Evolutionary conservation across 2,113 vertebrate species (phyloP), one percentile per base, ranked within the genome.

Genomic region (Chloebia gouldiae): DNA sequence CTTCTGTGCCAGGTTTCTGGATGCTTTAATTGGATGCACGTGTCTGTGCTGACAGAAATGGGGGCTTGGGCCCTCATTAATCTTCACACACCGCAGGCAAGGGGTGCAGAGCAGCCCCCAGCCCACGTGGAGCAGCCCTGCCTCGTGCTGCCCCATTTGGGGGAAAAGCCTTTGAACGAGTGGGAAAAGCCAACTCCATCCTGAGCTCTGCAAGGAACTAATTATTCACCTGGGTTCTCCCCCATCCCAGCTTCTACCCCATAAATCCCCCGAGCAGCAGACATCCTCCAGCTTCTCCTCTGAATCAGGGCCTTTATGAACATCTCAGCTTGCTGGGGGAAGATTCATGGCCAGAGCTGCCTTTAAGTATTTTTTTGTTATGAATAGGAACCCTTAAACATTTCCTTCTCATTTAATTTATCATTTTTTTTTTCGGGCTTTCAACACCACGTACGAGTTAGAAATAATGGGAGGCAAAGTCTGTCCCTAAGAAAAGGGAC

Each of bases 361-460:
- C 93, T 92, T 90, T 81, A 77, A 68, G 94, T 88, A 90, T 93
- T 95, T 86, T 95, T 86, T 96, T 94, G 69, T 95, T 97, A 92
- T 95, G 97, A 97, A 97, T 92, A 96, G 96, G 88, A 95, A 92
- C 96, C 86, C 95, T 96, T 92, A 93, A 97, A 95, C 92, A 50
- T 91, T 97, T 96, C 94, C 88, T 95, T 95, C 96, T 94, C 97
- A 93, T 96, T 94, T 96, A 94, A 97, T 97, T 87, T 78, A 93
- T 97, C 95, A 40, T 73, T 69, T 81, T 73, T 92, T 92, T 93
- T 86, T 78, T 61, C 18, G 8, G 54, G 57, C 92, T 98, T 97
- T 98, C 97, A 96, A 59, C 95, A 28, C 96, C 31, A 8, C 42
- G 89, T 65, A 42, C 19, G 7, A 85, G 86, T 51, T 37, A 49